These are phyloP conservation scores for Chrysomela aeneicollis DNA, from an alignment of 2,888 invertebrate species.

Conservation along the genomic window DNA sequence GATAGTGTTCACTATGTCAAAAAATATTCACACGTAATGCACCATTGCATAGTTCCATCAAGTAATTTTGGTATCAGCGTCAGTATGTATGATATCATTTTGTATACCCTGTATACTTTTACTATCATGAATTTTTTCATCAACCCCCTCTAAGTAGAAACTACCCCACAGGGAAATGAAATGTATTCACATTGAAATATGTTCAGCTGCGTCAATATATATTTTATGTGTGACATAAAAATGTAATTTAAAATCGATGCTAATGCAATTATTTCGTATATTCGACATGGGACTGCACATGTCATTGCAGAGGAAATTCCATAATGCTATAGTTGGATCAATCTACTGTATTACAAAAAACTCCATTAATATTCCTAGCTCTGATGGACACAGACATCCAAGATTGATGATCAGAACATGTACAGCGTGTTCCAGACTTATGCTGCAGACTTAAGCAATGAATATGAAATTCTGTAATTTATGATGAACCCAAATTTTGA, in stretches of 20 bases:
- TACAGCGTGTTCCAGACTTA: neutral
- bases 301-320: slow-evolving; percentile 1
- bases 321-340: neutral
- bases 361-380: neutral
- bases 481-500: too few species aligned
- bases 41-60: too few species aligned
- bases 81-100: too few species aligned
- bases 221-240: neutral
- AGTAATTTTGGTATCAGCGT: too few species aligned
- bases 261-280: slow-evolving; percentile 12
- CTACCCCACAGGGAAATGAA: slow-evolving; percentile 1
- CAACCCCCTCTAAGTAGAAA: neutral
- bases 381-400: neutral
- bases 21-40: too few species aligned
- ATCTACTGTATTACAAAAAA: neutral
- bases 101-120: too few species aligned
- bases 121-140: neutral
- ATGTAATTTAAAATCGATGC: neutral
- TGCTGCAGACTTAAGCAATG: too few species aligned
- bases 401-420: neutral
- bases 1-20: too few species aligned
- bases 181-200: slow-evolving; percentile 5
- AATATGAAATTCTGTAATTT: too few species aligned
- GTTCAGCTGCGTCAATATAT: neutral
- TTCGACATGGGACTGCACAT: neutral